Evolutionary conservation across 2,113 vertebrate species (phyloP).

Genomic region (Salvelinus namaycush): DNA sequence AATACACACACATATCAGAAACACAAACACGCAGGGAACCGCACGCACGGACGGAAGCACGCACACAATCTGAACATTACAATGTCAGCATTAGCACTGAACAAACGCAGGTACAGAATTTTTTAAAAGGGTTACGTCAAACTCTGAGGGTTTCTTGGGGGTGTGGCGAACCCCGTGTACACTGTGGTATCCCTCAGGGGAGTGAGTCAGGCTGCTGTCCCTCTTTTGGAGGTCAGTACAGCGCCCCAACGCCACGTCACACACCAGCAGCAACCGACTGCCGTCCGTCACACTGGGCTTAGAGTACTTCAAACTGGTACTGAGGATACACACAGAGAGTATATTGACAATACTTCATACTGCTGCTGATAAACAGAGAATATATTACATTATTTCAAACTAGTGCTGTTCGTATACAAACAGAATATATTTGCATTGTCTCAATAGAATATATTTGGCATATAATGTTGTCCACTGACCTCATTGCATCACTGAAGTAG

Average conservation of each 20-base stretch:
- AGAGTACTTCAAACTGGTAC: conserved; percentile 81
- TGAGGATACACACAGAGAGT: conserved; percentile 34
- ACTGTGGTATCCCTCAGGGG: conserved; percentile 78
- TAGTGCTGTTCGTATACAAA: neutral
- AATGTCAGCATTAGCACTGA: too few relatives aligned
- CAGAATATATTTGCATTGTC: neutral
- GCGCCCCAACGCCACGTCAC: conserved; percentile 81
- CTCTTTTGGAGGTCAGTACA: conserved; percentile 65
- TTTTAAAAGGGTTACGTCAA: conserved; percentile 71
- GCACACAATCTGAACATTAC: neutral
- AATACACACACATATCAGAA: neutral
- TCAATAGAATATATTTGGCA: too few relatives aligned
- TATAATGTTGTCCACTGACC: conserved; percentile 60
- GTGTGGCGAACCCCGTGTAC: conserved; percentile 72
- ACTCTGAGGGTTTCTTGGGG: conserved; percentile 63
- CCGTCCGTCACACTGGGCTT: conserved; percentile 71
- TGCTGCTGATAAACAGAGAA: too few relatives aligned
- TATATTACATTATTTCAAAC: too few relatives aligned
- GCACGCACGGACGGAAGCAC: neutral
- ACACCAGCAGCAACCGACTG: conserved; percentile 76
- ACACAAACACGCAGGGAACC: neutral
- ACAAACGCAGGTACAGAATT: neutral
- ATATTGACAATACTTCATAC: neutral
- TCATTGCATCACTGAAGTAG: conserved; percentile 82
- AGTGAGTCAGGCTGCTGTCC: conserved; percentile 67